Percentiles rank a stretch among this genome's conserved stretches.
Evolutionary conservation across 35 echinoderm and acorn worm genomes (phyloP).

Genomic region (Stichopus chloronotus): DNA sequence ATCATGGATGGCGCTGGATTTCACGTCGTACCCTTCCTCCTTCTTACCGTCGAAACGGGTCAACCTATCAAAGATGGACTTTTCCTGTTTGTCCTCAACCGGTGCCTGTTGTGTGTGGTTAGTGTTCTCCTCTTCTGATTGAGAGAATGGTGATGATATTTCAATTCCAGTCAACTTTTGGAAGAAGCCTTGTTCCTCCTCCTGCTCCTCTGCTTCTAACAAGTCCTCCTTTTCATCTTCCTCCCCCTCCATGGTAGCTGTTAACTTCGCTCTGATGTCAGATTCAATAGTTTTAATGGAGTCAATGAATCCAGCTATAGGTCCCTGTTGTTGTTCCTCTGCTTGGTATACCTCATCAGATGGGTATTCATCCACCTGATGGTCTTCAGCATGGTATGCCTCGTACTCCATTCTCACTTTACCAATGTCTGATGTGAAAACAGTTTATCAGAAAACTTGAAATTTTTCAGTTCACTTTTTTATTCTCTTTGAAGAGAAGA

Average conservation of each 20-base stretch:
- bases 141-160: slow-evolving; percentile 42
- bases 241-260: neutral
- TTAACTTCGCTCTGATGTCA: slow-evolving; percentile 32
- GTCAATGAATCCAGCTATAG: slow-evolving; percentile 28
- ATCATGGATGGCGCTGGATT: slow-evolving; percentile 29
- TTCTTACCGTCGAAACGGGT: slow-evolving; percentile 41
- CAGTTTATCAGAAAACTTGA: neutral
- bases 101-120: neutral
- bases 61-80: slow-evolving; percentile 9
- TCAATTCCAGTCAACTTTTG: slow-evolving; percentile 43
- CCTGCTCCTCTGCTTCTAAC: neutral
- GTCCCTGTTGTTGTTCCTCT: neutral
- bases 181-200: slow-evolving; percentile 34
- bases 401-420: slow-evolving; percentile 4
- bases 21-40: slow-evolving; percentile 34
- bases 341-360: neutral
- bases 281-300: slow-evolving; percentile 33
- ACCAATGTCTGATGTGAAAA: neutral
- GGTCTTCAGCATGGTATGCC: slow-evolving; percentile 25
- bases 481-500: too few species aligned
- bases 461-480: neutral
- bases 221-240: neutral
- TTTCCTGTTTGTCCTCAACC: neutral
- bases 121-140: neutral
- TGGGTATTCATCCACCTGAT: slow-evolving; percentile 20